Conservation (phyloP, 2,888 invertebrate species). For the Tiliacea citrago region DNA sequence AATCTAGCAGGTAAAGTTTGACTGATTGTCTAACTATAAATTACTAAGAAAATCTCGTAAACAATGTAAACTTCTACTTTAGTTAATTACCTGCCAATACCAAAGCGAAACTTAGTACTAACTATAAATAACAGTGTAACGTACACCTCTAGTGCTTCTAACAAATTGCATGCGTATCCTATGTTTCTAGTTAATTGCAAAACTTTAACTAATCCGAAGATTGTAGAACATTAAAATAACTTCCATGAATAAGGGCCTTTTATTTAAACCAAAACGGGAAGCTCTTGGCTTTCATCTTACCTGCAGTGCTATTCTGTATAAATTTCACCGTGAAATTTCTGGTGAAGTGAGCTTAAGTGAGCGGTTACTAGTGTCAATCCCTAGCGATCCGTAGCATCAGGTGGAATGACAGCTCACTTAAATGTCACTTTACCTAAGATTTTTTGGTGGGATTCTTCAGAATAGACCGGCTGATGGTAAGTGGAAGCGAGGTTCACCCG, state of each 20-base stretch:
- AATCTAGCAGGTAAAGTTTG: neutral
- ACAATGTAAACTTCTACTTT: neutral
- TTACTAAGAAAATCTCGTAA: slow-evolving; percentile 1
- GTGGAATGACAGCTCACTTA: too few relatives aligned
- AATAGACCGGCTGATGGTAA: too few relatives aligned
- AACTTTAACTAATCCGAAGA: slow-evolving; percentile 14
- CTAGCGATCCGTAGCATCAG: too few relatives aligned
- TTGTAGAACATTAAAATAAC: neutral
- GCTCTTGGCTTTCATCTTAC: too few relatives aligned
- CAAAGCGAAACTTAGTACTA: slow-evolving; percentile 20
- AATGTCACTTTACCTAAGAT: too few relatives aligned
- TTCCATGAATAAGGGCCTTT: neutral
- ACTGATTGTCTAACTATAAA: neutral
- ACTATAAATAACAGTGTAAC: slow-evolving; percentile 23
- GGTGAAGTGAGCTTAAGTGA: too few relatives aligned
- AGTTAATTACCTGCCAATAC: slow-evolving; percentile 34
- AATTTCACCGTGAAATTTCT: too few relatives aligned
- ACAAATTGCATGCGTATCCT: slow-evolving; percentile 38
- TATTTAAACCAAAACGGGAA: too few relatives aligned
- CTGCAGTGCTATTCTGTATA: too few relatives aligned
- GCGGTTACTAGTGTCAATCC: too few relatives aligned
- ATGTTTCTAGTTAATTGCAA: slow-evolving; percentile 18
- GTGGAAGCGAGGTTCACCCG: too few relatives aligned
- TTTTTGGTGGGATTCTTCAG: too few relatives aligned
- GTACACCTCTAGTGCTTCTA: slow-evolving; percentile 12